Evolutionary conservation across 2,888 invertebrate genomes (phyloP).

Genomic region (Ariolimax columbianus): DNA sequence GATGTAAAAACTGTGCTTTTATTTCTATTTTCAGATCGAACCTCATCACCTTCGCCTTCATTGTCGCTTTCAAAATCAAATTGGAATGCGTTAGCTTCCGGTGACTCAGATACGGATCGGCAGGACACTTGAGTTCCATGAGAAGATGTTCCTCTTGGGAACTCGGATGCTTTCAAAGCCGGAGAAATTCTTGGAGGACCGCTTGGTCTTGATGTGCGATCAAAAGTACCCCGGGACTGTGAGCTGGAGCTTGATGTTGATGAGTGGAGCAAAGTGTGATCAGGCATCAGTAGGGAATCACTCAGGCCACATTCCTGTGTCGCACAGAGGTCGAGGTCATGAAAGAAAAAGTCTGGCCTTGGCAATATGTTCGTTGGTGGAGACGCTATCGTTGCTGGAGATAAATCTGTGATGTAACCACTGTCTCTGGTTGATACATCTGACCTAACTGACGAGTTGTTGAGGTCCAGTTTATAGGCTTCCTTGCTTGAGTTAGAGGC

Average conservation of each 20-base stretch:
- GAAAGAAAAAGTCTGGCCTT: slow-evolving; percentile 62
- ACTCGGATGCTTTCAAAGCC: not conserved
- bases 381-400: slow-evolving; percentile 62
- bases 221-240: not conserved
- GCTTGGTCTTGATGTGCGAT: not conserved
- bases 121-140: not conserved
- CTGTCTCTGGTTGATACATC: slow-evolving; percentile 59
- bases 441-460: not conserved
- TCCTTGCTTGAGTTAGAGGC: not conserved
- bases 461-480: not conserved
- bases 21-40: not conserved
- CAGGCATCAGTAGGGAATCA: too few species aligned
- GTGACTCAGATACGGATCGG: slow-evolving; percentile 9
- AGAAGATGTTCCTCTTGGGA: too few species aligned
- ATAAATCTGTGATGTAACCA: slow-evolving; percentile 70
- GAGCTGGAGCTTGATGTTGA: not conserved
- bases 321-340: slow-evolving; percentile 11
- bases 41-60: not conserved
- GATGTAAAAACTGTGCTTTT: not conserved
- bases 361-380: slow-evolving; percentile 30
- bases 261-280: too few species aligned
- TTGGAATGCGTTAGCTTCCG: slow-evolving; percentile 9
- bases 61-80: slow-evolving; percentile 31
- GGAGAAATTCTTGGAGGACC: not conserved
- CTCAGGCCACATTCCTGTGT: not conserved